Conservation (phyloP, 2,113 vertebrate genomes). For the Pseudorectes ferrugineus region DNA sequence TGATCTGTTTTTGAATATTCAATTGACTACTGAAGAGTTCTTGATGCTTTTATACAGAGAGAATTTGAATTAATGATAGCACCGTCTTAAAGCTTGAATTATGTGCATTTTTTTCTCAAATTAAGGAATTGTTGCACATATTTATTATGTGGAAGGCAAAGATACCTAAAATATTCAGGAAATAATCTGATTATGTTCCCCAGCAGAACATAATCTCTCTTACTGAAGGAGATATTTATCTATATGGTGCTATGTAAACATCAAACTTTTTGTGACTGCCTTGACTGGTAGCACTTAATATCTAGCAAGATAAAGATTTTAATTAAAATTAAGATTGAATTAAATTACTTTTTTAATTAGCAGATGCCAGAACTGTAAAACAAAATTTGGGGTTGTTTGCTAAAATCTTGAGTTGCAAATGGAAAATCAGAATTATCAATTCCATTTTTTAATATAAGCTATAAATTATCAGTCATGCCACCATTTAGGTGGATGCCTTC, state of each 20-base stretch:
- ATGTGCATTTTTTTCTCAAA: not conserved
- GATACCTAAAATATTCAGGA: not conserved
- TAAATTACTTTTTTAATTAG: not conserved
- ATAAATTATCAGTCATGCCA: not conserved
- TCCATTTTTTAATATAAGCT: not conserved
- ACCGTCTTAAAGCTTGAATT: not conserved
- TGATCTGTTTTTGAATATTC: constrained; percentile 31
- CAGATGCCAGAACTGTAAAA: not conserved
- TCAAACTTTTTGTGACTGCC: not conserved
- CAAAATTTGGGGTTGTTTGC: not conserved
- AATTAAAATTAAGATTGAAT: not conserved
- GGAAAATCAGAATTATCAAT: not conserved
- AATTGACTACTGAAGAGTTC: constrained; percentile 48
- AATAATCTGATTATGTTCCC: not conserved
- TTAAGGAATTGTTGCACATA: not conserved
- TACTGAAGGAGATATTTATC: not conserved
- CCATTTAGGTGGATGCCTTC: not conserved
- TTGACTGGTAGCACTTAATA: not conserved
- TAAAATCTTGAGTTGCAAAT: not conserved
- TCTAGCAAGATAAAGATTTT: not conserved
- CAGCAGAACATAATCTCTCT: not conserved
- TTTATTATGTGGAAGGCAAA: not conserved
- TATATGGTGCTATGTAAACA: not conserved
- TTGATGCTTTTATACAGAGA: not conserved
- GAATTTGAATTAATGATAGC: not conserved